Evolutionary conservation across 2,888 invertebrate genomes (phyloP), one percentile per base, ranked within the genome.

Genomic region (Plebejus melissa): DNA sequence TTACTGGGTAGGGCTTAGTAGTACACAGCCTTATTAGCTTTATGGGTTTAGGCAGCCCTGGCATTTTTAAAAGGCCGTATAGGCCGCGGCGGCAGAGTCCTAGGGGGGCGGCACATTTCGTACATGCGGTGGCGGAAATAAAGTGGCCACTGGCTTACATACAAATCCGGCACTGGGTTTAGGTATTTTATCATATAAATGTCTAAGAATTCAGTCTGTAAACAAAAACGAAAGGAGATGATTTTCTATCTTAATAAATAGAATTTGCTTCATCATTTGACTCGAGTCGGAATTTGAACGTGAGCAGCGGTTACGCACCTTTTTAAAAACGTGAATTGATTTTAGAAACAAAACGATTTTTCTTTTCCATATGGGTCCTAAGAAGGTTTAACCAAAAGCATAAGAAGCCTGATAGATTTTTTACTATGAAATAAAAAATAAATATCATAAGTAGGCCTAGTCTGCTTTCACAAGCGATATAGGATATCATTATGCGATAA

Each of bases 391-490:
- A 58, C 57, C 1, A 69, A 32, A 38, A 32, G 7, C 36, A 22
- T 22, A 22, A 22, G 22, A 22, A 22, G 22, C 22, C 22, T 22
- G 22, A 22, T 22, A 22, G 22, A 22, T 22, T 22, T 22, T 22
- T 22, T 22, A 22, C 22, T 22, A 22, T 22, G 22, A 50, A 38
- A 46, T 71, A 4, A 9, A 16, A 69, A 28, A 46, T 2, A 70
- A 82, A 80, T 81, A 78, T 81, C 78, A 80, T 80, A 82, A 81
- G 83, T 81, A 80, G 82, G 81, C 82, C 83, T 81, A 85, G 83
- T 83, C 84, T 85, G 91, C 92, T 93, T 93, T 93, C 93, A 84
- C 91, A 78, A 82, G 82, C 84, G 86, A 87, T 87, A 87, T 90
- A 86, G 88, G 88, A 87, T 87, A 85, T 86, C 82, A 86, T 87